A percentile compares a stretch with the other conserved stretches of the same genome.
Evolutionary conservation across 1,140 invertebrate species (phyloP).

Genomic region (Anoplolepis gracilipes): DNA sequence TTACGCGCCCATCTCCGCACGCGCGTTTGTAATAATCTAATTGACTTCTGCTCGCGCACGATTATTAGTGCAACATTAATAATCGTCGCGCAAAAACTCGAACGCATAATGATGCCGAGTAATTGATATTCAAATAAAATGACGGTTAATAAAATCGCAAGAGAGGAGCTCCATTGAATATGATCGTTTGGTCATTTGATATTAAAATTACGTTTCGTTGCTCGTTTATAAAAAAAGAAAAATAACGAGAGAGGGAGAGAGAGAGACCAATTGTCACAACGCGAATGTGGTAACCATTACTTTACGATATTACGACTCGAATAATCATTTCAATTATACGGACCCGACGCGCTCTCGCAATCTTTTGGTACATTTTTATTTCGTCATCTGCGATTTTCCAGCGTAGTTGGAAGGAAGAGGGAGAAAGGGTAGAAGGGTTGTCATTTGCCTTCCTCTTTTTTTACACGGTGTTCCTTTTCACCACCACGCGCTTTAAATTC

Average conservation of each 20-base stretch:
- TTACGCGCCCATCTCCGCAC: slow-evolving; percentile 27
- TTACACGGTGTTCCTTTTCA: slow-evolving; percentile 55
- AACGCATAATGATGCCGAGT: slow-evolving; percentile 35
- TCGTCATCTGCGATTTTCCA: slow-evolving; percentile 62
- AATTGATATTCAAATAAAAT: slow-evolving; percentile 60
- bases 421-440: neutral
- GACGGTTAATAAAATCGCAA: slow-evolving; percentile 45
- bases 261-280: neutral
- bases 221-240: neutral
- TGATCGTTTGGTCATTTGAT: slow-evolving; percentile 37
- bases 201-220: slow-evolving; percentile 55
- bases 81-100: slow-evolving; percentile 28
- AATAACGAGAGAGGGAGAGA: neutral
- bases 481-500: slow-evolving; percentile 69
- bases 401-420: neutral
- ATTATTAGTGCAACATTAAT: slow-evolving; percentile 24
- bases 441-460: neutral
- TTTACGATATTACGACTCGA: slow-evolving; percentile 44
- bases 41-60: slow-evolving; percentile 36
- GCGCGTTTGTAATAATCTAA: slow-evolving; percentile 53
- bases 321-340: slow-evolving; percentile 55
- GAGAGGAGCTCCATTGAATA: slow-evolving; percentile 16
- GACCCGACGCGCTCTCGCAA: slow-evolving; percentile 37
- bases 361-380: slow-evolving; percentile 35
- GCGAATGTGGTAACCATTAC: slow-evolving; percentile 34